phyloP scores from a whole-genome alignment of 1,140 invertebrate genomes.

The Rhynchophorus ferrugineus region DNA sequence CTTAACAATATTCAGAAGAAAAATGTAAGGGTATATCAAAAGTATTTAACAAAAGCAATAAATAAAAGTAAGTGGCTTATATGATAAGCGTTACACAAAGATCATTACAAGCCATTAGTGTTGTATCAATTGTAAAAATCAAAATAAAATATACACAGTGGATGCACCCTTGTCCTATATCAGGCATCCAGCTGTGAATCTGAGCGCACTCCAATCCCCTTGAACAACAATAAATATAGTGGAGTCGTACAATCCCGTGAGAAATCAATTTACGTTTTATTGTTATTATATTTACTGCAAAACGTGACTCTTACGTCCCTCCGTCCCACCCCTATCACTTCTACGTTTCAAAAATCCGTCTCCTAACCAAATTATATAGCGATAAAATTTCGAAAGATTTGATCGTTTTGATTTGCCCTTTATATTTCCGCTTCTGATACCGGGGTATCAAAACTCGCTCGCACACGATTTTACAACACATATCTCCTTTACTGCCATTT shows the following conservation, averaged over 20 bases:
- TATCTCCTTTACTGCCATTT: constrained; percentile 14
- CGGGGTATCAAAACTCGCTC: constrained; percentile 15
- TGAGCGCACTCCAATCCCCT: constrained; percentile 21
- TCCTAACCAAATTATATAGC: constrained; percentile 31
- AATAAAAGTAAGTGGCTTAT: too few relatives aligned
- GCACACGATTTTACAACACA: constrained; percentile 16
- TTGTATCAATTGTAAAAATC: constrained; percentile 16
- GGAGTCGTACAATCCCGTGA: constrained; percentile 30
- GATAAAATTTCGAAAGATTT: constrained; percentile 30
- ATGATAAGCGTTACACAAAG: not conserved
- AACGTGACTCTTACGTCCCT: constrained; percentile 35
- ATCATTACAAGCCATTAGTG: constrained; percentile 16
- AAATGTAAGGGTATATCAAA: too few relatives aligned
- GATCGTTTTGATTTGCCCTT: constrained; percentile 20
- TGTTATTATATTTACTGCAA: constrained; percentile 40
- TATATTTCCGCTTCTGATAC: constrained; percentile 13
- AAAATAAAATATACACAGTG: constrained; percentile 11
- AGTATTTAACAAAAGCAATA: too few relatives aligned
- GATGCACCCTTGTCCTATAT: constrained; percentile 24
- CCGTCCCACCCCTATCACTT: too few relatives aligned
- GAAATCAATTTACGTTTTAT: constrained; percentile 40
- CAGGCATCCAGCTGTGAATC: constrained; percentile 32
- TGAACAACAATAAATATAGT: constrained; percentile 24
- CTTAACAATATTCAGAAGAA: too few relatives aligned
- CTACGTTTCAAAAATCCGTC: constrained; percentile 30